Conservation (phyloP, 2,888 invertebrate genomes). For the Nebria brevicollis region DNA sequence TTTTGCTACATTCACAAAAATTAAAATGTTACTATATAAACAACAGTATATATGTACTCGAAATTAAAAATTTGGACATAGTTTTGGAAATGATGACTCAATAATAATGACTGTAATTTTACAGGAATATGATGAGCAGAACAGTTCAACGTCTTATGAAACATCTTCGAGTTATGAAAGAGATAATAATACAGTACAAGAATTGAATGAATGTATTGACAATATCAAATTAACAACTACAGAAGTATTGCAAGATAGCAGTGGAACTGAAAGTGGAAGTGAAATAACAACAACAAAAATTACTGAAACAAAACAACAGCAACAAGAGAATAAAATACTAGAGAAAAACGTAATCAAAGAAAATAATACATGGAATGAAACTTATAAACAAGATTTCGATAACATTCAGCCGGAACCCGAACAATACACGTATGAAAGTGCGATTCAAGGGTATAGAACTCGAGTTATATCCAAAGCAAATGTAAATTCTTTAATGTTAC, state of each 20-base stretch:
- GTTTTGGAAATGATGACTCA: slow-evolving; percentile 8
- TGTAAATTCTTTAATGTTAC: slow-evolving; percentile 56
- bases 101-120: not conserved
- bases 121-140: not conserved
- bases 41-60: not conserved
- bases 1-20: too few species aligned
- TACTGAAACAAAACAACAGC: slow-evolving; percentile 13
- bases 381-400: slow-evolving; percentile 16
- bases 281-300: slow-evolving; percentile 22
- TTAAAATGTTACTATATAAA: too few species aligned
- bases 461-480: slow-evolving; percentile 69
- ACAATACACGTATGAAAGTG: slow-evolving; percentile 88
- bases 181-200: not conserved
- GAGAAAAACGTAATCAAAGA: slow-evolving; percentile 56
- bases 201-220: not conserved
- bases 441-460: slow-evolving; percentile 86
- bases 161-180: not conserved
- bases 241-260: slow-evolving; percentile 1
- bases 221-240: slow-evolving; percentile 3
- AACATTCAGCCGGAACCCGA: slow-evolving; percentile 74
- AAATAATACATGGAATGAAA: slow-evolving; percentile 65
- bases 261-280: slow-evolving; percentile 1
- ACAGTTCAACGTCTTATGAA: not conserved
- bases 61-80: not conserved
- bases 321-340: slow-evolving; percentile 21